phyloP scores from a whole-genome alignment of 2,888 invertebrate species.

The Troides aeacus region DNA sequence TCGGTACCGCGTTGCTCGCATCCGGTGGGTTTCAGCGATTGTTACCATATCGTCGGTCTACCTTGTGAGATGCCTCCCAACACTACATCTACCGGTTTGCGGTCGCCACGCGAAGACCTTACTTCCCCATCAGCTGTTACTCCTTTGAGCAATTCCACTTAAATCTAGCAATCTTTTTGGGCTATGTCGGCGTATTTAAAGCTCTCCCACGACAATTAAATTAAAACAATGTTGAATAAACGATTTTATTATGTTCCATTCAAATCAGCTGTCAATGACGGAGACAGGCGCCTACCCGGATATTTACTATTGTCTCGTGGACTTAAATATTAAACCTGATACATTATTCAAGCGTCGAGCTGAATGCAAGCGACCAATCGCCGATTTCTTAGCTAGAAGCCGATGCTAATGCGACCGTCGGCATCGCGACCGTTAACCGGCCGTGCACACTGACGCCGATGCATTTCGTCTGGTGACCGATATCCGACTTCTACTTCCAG shows the following conservation, averaged over 20 bases:
- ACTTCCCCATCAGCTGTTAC: no score
- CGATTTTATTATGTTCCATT: constrained; percentile 16
- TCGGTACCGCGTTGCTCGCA: no score
- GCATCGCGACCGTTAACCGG: constrained; percentile 6
- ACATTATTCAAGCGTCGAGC: constrained; percentile 22
- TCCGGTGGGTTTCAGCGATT: no score
- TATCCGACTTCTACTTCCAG: constrained; percentile 10
- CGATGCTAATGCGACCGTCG: constrained; percentile 7
- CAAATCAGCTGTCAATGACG: constrained; percentile 18
- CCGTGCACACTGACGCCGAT: not conserved
- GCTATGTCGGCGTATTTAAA: no score
- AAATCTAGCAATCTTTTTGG: no score
- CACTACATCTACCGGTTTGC: no score
- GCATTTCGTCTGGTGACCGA: constrained; percentile 19
- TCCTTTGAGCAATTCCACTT: no score
- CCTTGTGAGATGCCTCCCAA: no score
- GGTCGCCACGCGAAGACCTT: no score
- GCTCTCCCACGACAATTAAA: constrained; percentile 11
- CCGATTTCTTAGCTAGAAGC: constrained; percentile 15
- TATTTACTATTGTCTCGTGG: constrained; percentile 20
- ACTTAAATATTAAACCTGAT: constrained; percentile 23
- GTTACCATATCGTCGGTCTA: no score
- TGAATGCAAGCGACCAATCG: constrained; percentile 11
- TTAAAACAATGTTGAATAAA: constrained; percentile 22
- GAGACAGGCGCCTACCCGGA: constrained; percentile 21